Conservation (phyloP, 1,140 invertebrate species). For the Drosophila orosa region DNA sequence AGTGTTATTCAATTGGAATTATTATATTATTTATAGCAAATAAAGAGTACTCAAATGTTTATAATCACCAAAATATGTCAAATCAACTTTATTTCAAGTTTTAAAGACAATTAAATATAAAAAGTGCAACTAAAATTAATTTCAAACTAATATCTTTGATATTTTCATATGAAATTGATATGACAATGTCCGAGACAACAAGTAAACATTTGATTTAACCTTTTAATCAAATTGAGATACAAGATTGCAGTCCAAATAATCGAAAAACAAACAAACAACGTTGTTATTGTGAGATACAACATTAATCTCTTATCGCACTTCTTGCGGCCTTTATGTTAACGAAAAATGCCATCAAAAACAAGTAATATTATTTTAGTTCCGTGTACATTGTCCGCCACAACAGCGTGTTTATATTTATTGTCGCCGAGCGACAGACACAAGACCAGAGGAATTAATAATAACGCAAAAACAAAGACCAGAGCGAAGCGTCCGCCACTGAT, state of each 20-base stretch:
- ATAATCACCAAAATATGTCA: no score
- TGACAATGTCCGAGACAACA: not conserved
- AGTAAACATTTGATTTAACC: not conserved
- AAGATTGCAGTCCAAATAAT: not conserved
- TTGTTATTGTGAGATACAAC: not conserved
- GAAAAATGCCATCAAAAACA: not conserved
- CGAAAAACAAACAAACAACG: not conserved
- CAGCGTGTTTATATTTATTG: constrained; percentile 46
- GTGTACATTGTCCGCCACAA: constrained; percentile 12
- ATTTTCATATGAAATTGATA: not conserved
- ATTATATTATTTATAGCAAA: no score
- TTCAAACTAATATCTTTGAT: rapidly evolving
- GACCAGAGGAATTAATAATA: constrained; percentile 40
- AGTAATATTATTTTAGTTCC: not conserved
- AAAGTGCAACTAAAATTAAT: not conserved
- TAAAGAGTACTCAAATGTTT: not conserved
- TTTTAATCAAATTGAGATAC: not conserved
- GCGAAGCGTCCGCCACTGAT: constrained; percentile 38
- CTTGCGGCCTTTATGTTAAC: not conserved
- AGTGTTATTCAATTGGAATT: not conserved
- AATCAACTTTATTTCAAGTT: not conserved
- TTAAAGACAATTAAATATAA: not conserved
- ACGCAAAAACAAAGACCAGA: constrained; percentile 46
- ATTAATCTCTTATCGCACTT: not conserved
- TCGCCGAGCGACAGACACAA: constrained; percentile 39